Percentiles rank a stretch among this genome's conserved stretches.
Evolutionary conservation across 2,888 invertebrate species (phyloP).

Genomic region (Oligia strigilis): DNA sequence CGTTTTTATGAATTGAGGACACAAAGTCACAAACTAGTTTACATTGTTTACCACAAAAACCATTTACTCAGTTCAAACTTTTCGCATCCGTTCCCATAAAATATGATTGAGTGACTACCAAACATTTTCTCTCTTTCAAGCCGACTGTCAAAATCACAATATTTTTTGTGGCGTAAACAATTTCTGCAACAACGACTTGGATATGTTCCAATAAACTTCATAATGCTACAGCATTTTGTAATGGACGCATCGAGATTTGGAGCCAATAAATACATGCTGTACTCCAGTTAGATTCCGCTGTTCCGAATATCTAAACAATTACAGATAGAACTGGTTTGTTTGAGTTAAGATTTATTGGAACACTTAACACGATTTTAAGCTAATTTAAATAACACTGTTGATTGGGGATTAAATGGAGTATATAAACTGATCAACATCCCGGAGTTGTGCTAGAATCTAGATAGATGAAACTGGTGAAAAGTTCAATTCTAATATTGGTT

Average conservation of each 20-base stretch:
- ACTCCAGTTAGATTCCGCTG: conserved; percentile 63
- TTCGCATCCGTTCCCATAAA: conserved; percentile 42
- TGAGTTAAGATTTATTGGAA: conserved; percentile 51
- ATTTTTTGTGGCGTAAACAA: conserved; percentile 35
- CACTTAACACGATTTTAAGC: conserved; percentile 58
- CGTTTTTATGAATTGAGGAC: conserved; percentile 16
- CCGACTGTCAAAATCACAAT: conserved; percentile 28
- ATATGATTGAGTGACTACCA: conserved; percentile 46
- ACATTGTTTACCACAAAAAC: conserved; percentile 32
- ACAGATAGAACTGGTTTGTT: conserved; percentile 58
- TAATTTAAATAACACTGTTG: conserved; percentile 50
- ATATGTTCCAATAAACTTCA: conserved; percentile 72
- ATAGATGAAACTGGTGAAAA: conserved; percentile 35
- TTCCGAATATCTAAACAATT: conserved; percentile 58
- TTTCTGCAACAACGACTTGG: conserved; percentile 63
- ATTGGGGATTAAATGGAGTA: conserved; percentile 33
- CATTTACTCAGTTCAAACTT: conserved; percentile 33
- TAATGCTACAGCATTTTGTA: conserved; percentile 69
- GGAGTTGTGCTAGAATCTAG: conserved; percentile 5
- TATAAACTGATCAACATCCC: conserved; percentile 27
- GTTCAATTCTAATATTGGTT: conserved; percentile 41
- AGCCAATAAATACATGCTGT: conserved; percentile 70
- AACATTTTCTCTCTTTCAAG: conserved; percentile 27
- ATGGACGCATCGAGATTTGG: conserved; percentile 71
- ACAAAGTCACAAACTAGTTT: conserved; percentile 31